Percentiles rank a stretch among this genome's conserved stretches.
Conservation (phyloP, 2,113 vertebrate species). For the Vimba vimba region DNA sequence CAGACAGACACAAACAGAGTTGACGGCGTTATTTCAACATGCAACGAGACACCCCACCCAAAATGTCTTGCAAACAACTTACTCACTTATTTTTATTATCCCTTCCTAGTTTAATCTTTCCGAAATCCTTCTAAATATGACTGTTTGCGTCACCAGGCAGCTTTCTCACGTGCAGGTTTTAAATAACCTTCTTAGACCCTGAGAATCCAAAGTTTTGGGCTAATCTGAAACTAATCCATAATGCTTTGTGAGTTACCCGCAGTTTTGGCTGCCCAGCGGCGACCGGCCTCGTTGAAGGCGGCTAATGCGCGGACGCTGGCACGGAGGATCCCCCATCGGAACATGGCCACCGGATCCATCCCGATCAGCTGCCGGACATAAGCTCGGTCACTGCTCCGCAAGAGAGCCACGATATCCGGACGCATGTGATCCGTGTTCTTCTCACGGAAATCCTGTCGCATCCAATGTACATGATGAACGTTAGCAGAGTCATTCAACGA, state of each 20-base stretch:
- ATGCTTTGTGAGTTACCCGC: conserved; percentile 72
- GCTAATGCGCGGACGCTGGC: conserved; percentile 87
- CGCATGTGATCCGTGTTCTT: conserved; percentile 99
- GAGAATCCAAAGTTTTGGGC: not conserved
- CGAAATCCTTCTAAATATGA: conserved; percentile 32
- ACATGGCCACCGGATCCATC: conserved; percentile 96
- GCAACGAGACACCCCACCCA: not conserved
- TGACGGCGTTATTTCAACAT: not conserved
- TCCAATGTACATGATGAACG: not conserved
- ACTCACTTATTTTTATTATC: not conserved
- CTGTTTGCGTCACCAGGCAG: conserved; percentile 27
- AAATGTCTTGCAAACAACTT: not conserved
- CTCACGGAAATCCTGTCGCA: conserved; percentile 91
- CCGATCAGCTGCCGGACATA: conserved; percentile 93
- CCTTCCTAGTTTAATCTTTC: conserved; percentile 10
- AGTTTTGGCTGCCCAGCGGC: conserved; percentile 79
- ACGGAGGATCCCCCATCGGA: conserved; percentile 93
- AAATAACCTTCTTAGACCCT: conserved; percentile 35
- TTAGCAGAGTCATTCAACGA: not conserved
- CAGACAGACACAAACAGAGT: not conserved
- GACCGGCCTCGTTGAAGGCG: conserved; percentile 86
- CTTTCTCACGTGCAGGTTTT: conserved; percentile 6
- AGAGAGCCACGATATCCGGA: conserved; percentile 91
- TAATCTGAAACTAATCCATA: conserved; percentile 33
- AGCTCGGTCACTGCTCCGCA: conserved; percentile 91